Evolutionary conservation across 1,140 invertebrate species (phyloP).

Genomic region (Thaumetopoea pityocampa): DNA sequence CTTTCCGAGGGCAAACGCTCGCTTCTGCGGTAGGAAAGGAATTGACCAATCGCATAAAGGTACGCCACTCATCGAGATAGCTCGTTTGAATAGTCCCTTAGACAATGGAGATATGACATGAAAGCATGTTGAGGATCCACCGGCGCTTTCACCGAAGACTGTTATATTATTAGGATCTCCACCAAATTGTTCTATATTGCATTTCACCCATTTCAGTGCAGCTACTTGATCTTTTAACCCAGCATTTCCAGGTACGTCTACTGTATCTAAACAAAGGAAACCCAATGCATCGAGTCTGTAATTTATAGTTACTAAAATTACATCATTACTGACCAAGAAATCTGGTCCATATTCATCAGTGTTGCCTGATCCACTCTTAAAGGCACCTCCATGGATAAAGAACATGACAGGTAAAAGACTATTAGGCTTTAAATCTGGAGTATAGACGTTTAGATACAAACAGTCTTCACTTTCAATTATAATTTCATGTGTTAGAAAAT

Average conservation of each 20-base stretch:
- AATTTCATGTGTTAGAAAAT: conserved; percentile 25
- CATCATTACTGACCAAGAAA: conserved; percentile 78
- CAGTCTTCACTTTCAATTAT: conserved; percentile 59
- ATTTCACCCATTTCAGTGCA: conserved; percentile 48
- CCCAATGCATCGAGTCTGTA: conserved; percentile 82
- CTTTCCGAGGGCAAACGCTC: conserved; percentile 37
- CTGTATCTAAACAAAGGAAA: conserved; percentile 69
- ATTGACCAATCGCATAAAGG: conserved; percentile 32
- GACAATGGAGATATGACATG: conserved; percentile 57
- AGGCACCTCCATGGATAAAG: conserved; percentile 75
- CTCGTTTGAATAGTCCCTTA: conserved; percentile 50
- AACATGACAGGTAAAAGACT: conserved; percentile 61
- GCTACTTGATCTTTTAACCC: conserved; percentile 54
- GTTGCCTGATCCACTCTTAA: conserved; percentile 41
- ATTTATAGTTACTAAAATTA: conserved; percentile 82
- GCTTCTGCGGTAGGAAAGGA: conserved; percentile 27
- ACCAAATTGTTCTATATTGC: conserved; percentile 78
- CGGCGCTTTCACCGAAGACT: conserved; percentile 85
- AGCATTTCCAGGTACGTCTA: conserved; percentile 60
- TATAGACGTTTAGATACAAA: conserved; percentile 64
- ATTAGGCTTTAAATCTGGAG: conserved; percentile 38
- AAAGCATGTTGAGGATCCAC: conserved; percentile 64
- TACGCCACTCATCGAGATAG: conserved; percentile 44
- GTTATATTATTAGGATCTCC: conserved; percentile 85
- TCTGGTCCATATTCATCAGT: conserved; percentile 76